A percentile compares a stretch with the other conserved stretches of the same genome.
These are phyloP conservation scores for Mythimna ferrago DNA, from an alignment of 2,888 invertebrate genomes.

Conservation along the genomic window DNA sequence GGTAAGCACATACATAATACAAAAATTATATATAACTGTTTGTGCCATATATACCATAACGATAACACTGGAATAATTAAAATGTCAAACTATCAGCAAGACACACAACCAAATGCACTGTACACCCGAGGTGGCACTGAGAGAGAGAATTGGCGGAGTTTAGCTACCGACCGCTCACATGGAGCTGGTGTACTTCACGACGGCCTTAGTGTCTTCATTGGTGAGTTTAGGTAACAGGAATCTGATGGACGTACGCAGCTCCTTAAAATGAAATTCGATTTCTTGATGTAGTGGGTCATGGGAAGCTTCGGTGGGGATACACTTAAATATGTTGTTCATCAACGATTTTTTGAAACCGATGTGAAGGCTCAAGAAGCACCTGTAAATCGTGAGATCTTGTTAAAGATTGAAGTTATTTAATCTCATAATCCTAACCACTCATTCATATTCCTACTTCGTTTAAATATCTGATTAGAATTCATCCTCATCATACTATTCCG, in stretches of 20 bases:
- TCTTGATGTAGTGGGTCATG: not conserved
- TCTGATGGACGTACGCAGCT: not conserved
- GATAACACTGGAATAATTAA: not conserved
- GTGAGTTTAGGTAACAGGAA: not conserved
- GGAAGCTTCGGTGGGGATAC: not conserved
- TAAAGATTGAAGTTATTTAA: not conserved
- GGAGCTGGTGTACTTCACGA: not conserved
- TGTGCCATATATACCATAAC: not conserved
- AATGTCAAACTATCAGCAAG: not conserved
- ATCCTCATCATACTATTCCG: no score
- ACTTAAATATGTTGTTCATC: not conserved
- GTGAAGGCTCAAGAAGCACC: no score
- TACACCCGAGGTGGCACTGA: not conserved
- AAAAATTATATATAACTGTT: no score
- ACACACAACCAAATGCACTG: not conserved
- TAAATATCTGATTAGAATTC: not conserved
- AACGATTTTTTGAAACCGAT: not conserved
- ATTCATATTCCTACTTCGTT: not conserved
- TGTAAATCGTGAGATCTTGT: not conserved
- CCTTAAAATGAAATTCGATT: not conserved
- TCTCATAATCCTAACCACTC: not conserved
- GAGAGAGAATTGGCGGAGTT: not conserved
- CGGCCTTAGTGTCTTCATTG: not conserved
- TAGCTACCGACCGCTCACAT: not conserved
- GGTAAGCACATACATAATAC: not conserved